These are phyloP conservation scores for Acridotheres tristis DNA, from an alignment of 2,797 vertebrate genomes.

Conservation along the genomic window DNA sequence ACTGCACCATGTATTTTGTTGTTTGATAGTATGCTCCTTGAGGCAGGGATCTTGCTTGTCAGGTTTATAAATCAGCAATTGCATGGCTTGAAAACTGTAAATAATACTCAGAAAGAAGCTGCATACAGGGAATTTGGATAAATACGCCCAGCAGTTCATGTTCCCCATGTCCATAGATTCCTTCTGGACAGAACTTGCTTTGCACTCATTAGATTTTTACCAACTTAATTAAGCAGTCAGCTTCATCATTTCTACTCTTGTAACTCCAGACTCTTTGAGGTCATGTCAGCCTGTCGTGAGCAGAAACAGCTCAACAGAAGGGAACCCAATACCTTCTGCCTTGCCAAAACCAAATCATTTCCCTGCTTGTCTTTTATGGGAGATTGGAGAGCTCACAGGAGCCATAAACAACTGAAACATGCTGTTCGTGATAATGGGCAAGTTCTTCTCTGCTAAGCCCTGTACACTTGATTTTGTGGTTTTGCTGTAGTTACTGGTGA, in stretches of 20 bases:
- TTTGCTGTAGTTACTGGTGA: constrained; percentile 8
- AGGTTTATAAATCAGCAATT: constrained; percentile 21
- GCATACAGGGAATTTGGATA: neutral
- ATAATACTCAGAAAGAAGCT: neutral
- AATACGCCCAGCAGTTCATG: neutral
- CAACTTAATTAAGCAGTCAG: neutral
- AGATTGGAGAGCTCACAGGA: neutral
- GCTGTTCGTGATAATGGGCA: neutral
- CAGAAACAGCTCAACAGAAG: neutral
- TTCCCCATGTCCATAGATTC: neutral
- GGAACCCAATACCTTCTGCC: neutral
- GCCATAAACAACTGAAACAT: neutral
- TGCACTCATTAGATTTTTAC: constrained; percentile 27
- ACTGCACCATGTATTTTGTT: neutral
- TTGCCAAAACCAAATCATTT: neutral
- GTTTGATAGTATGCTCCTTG: neutral
- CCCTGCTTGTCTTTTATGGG: constrained; percentile 16
- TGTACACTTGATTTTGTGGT: neutral
- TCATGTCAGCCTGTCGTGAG: neutral
- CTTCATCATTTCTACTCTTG: neutral
- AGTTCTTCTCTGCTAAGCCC: neutral
- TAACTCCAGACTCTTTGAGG: neutral
- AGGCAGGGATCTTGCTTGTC: constrained; percentile 3
- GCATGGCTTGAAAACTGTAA: neutral
- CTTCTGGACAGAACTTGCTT: neutral